These are phyloP conservation scores for Spinibarbus caldwelli DNA, from an alignment of 2,797 vertebrate genomes.

Conservation along the genomic window DNA sequence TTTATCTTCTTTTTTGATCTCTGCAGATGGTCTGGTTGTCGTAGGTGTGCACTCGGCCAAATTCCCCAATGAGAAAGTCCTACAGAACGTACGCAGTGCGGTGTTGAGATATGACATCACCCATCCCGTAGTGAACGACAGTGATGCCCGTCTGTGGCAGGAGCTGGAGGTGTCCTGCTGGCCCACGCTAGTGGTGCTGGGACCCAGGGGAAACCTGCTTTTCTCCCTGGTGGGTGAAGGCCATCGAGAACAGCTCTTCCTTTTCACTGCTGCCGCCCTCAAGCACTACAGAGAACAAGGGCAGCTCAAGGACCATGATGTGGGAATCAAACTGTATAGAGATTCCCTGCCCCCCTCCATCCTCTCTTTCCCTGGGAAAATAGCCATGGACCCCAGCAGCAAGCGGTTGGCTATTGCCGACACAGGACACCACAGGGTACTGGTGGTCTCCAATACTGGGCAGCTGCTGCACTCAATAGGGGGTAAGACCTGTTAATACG, in stretches of 20 bases:
- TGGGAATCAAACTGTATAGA: slow-evolving; percentile 85
- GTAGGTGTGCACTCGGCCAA: slow-evolving; percentile 97
- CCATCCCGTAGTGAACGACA: slow-evolving; percentile 95
- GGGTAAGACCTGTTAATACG: slow-evolving; percentile 75
- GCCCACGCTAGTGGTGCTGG: slow-evolving; percentile 93
- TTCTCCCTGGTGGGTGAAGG: slow-evolving; percentile 95
- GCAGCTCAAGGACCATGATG: slow-evolving; percentile 79
- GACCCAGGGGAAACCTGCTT: slow-evolving; percentile 91
- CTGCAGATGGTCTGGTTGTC: slow-evolving; percentile 90
- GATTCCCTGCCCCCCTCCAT: slow-evolving; percentile 86
- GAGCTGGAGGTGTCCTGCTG: slow-evolving; percentile 96
- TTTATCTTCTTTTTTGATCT: neutral
- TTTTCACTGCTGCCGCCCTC: slow-evolving; percentile 83
- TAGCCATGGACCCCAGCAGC: slow-evolving; percentile 78
- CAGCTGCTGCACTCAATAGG: slow-evolving; percentile 84
- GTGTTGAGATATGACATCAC: slow-evolving; percentile 90
- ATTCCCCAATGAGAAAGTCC: slow-evolving; percentile 95
- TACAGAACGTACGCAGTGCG: slow-evolving; percentile 89
- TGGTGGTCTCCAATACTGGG: slow-evolving; percentile 84
- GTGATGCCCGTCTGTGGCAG: slow-evolving; percentile 91
- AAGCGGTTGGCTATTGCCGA: slow-evolving; percentile 89
- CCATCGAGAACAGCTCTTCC: slow-evolving; percentile 84
- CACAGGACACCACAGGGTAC: slow-evolving; percentile 92
- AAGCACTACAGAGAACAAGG: slow-evolving; percentile 83
- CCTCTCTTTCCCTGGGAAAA: slow-evolving; percentile 93